Evolutionary conservation across 2,888 invertebrate genomes (phyloP).

Genomic region (Orchesellides sinensis): DNA sequence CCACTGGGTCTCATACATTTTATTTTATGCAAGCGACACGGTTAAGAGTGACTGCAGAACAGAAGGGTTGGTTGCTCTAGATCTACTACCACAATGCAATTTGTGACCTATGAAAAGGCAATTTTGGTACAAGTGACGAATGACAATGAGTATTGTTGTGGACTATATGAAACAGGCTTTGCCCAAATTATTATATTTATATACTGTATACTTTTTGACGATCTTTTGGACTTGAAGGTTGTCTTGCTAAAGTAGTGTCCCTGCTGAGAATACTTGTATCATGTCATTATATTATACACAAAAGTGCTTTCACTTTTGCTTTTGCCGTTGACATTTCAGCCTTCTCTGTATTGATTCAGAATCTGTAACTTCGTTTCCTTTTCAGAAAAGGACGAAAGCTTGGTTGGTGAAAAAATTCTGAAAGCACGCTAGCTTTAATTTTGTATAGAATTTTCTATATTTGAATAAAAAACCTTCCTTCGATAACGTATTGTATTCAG

Average conservation of each 20-base stretch:
- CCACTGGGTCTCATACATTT: constrained; percentile 20
- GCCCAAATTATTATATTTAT: too few species aligned
- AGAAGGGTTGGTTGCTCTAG: too few species aligned
- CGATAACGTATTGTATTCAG: too few species aligned
- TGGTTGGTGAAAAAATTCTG: too few species aligned
- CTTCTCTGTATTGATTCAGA: constrained; percentile 7
- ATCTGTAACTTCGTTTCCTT: neutral
- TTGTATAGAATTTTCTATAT: too few species aligned
- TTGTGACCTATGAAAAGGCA: constrained; percentile 24
- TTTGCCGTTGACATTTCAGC: constrained; percentile 27
- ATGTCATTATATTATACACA: constrained; percentile 14
- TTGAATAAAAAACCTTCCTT: too few species aligned
- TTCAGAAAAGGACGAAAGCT: too few species aligned
- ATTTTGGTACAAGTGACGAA: neutral
- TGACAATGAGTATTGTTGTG: constrained; percentile 3
- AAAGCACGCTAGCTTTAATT: too few species aligned
- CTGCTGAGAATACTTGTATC: constrained; percentile 24
- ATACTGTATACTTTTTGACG: too few species aligned
- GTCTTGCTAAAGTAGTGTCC: too few species aligned
- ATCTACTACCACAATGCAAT: too few species aligned
- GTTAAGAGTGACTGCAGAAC: neutral
- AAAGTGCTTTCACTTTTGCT: constrained; percentile 4
- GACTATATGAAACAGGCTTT: neutral
- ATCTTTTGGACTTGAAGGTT: too few species aligned
- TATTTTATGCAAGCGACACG: constrained; percentile 20